These are phyloP conservation scores for Trachemys scripta DNA, from an alignment of 2,113 vertebrate species.

Conservation along the genomic window DNA sequence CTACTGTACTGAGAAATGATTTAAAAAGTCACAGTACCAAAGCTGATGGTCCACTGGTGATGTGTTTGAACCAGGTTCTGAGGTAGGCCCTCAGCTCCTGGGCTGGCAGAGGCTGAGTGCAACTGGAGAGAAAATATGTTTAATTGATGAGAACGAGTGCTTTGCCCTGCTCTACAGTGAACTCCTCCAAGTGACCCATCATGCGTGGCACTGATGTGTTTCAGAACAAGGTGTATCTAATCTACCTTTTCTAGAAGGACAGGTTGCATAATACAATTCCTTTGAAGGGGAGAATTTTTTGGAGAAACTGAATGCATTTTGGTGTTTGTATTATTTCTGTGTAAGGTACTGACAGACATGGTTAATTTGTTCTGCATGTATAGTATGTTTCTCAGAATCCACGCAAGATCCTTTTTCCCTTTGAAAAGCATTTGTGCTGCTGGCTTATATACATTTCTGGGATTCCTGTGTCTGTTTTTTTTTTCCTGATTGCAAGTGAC, in stretches of 20 bases:
- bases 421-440: background rate
- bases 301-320: background rate
- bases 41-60: background rate
- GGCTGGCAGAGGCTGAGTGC: background rate
- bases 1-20: background rate
- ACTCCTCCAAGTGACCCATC: background rate
- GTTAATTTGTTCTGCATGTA: background rate
- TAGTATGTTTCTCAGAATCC: background rate
- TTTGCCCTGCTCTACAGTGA: background rate
- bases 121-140: fast-evolving
- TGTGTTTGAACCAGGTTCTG: background rate
- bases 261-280: background rate
- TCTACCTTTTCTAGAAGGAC: background rate
- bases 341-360: no score
- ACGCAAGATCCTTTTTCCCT: background rate
- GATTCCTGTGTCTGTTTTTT: background rate
- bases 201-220: background rate
- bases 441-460: background rate
- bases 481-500: background rate
- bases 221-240: background rate
- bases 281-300: fast-evolving
- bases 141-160: background rate
- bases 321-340: background rate
- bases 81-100: background rate
- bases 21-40: background rate